These are phyloP conservation scores for Crotalus helleri DNA, from an alignment of 2,113 vertebrate species.

Conservation along the genomic window DNA sequence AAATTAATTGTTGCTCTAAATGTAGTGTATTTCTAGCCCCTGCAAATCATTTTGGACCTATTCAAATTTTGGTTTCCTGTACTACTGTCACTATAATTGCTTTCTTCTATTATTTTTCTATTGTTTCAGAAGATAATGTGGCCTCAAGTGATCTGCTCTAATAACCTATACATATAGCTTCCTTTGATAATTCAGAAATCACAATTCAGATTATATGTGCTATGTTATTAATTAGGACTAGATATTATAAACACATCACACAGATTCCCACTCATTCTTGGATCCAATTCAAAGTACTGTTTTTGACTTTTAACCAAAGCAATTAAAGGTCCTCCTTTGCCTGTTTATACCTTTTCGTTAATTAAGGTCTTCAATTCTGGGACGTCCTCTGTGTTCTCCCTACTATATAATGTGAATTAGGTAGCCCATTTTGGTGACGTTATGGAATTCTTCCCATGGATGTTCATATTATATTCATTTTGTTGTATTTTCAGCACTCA, in stretches of 20 bases:
- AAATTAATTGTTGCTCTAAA: neutral
- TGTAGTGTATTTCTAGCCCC: neutral
- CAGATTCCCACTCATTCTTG: neutral
- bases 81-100: neutral
- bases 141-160: neutral
- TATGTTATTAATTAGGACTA: neutral
- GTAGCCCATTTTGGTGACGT: neutral
- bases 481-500: neutral
- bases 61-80: neutral
- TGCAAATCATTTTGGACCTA: neutral
- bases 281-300: neutral
- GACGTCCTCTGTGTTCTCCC: neutral
- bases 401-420: neutral
- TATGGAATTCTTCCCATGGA: no score
- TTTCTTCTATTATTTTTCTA: neutral
- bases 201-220: neutral
- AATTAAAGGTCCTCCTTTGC: neutral
- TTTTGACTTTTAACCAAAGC: neutral
- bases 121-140: neutral
- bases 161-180: neutral
- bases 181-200: neutral
- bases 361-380: neutral
- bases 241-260: neutral
- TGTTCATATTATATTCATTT: neutral
- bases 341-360: neutral